A percentile compares a stretch with the other conserved stretches of the same genome.
phyloP scores from a whole-genome alignment of 2,888 invertebrate species.

The Brachylomia viminalis region DNA sequence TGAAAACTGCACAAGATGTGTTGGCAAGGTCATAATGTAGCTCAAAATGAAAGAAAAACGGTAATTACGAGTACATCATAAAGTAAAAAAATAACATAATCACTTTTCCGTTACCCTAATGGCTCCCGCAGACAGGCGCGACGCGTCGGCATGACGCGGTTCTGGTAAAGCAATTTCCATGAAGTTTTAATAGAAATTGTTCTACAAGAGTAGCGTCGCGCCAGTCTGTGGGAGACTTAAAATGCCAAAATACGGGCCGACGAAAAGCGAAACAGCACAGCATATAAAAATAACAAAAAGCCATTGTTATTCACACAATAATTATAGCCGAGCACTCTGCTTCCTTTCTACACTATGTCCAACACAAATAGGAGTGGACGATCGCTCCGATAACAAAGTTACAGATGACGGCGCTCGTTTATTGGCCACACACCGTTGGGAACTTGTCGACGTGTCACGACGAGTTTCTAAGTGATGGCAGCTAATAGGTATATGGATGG shows the following conservation, averaged over 20 bases:
- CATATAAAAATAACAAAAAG: neutral
- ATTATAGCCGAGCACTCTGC: constrained; percentile 34
- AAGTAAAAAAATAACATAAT: neutral
- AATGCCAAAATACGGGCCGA: neutral
- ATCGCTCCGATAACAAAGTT: constrained; percentile 55
- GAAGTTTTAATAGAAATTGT: too few relatives aligned
- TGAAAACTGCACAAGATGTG: neutral
- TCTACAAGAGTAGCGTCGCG: too few relatives aligned
- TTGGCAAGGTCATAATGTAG: neutral
- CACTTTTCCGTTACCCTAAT: neutral
- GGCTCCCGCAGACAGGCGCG: too few relatives aligned
- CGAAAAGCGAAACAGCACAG: constrained; percentile 11
- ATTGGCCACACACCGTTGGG: constrained; percentile 34
- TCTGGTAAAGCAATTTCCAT: too few relatives aligned
- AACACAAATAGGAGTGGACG: constrained; percentile 31
- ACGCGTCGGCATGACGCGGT: too few relatives aligned
- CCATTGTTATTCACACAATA: constrained; percentile 33
- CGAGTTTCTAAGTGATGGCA: constrained; percentile 28
- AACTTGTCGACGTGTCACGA: constrained; percentile 24
- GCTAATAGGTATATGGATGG: constrained; percentile 18
- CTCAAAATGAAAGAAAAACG: neutral
- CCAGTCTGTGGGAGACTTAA: too few relatives aligned
- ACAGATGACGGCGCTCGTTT: constrained; percentile 34
- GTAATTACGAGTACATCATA: neutral
- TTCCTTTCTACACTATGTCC: constrained; percentile 13